A percentile compares a stretch with the other conserved stretches of the same genome.
phyloP scores from a whole-genome alignment of 2,113 vertebrate species.

The Cinclus mexicanus region DNA sequence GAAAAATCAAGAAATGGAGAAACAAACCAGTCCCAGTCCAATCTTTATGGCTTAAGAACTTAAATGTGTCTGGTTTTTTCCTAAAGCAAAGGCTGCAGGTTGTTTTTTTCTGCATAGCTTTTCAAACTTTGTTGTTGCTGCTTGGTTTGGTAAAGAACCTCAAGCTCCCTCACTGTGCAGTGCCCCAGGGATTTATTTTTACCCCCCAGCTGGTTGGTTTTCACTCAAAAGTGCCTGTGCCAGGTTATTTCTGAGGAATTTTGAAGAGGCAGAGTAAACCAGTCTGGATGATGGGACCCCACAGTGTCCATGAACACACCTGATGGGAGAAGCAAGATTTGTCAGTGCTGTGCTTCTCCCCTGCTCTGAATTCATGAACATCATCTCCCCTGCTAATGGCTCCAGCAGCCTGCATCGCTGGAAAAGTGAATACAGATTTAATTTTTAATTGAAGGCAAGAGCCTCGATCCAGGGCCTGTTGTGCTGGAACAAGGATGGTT shows the following conservation, averaged over 20 bases:
- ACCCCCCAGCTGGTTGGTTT: not conserved
- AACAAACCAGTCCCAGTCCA: not conserved
- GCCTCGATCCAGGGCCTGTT: rapidly evolving
- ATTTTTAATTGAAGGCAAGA: not conserved
- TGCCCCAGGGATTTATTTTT: not conserved
- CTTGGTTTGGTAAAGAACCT: not conserved
- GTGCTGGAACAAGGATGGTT: too few relatives aligned
- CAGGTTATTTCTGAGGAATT: not conserved
- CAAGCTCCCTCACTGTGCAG: rapidly evolving
- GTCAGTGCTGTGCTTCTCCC: not conserved
- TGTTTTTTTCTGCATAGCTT: not conserved
- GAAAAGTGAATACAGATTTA: not conserved
- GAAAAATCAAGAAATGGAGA: not conserved
- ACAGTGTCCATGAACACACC: rapidly evolving
- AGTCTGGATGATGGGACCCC: rapidly evolving
- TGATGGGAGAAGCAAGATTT: not conserved
- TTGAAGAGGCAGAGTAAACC: not conserved
- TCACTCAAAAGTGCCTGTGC: rapidly evolving
- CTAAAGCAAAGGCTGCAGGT: not conserved
- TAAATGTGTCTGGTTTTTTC: not conserved
- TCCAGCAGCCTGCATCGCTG: not conserved
- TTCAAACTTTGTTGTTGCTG: not conserved
- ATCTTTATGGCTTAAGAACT: not conserved
- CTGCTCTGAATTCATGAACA: not conserved
- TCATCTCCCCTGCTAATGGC: not conserved